Evolutionary conservation across 2,113 vertebrate species (phyloP), one percentile per base, ranked within the genome.

Genomic region (Podarcis muralis): DNA sequence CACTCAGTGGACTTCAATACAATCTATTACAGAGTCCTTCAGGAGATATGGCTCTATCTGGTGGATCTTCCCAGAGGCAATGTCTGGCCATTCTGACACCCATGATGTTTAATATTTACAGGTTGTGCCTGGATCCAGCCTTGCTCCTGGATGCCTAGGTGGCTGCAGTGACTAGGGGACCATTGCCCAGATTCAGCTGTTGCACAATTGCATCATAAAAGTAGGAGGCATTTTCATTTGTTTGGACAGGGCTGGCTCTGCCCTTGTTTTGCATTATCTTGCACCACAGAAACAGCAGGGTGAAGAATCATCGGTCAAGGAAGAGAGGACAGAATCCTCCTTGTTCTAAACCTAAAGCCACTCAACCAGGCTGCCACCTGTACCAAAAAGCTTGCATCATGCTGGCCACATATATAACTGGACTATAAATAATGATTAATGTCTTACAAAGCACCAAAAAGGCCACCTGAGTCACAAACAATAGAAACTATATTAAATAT

Each of bases 351-450:
- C 43, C 48, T 53, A 53, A 53, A 53, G 25, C 13, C 8, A 27
- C 25, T 27, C 25, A 78, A 79, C 27, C 40, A 53, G 53, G 69
- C 30, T n/a, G 6, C 43, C 12, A 53, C 43, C 25, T 53, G 43
- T 53, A 27, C 11, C 76, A 48, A 12, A 78, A 48, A 48, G 22
- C 40, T 78, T 78, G 40, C 40, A 27, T 78, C 48, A 25, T 48
- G 76, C 11, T 25, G 27, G 23, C 27, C 25, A 15, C 11, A 83
- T 12, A 13, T 27, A 35, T 48, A 78, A 18, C 5, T 84, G 89
- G 12, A 72, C 32, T 91, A 16, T 37, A 76, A 91, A 40, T 91
- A 89, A 71, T 23, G 69, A 71, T 15, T 71, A n/a, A 9, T 13
- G 12, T 15, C 74, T 76, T 12, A 43, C 20, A 77, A 77, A 25